Base-by-base conservation (phyloP, 2,888 invertebrate species). In the Agrochola macilenta region DNA sequence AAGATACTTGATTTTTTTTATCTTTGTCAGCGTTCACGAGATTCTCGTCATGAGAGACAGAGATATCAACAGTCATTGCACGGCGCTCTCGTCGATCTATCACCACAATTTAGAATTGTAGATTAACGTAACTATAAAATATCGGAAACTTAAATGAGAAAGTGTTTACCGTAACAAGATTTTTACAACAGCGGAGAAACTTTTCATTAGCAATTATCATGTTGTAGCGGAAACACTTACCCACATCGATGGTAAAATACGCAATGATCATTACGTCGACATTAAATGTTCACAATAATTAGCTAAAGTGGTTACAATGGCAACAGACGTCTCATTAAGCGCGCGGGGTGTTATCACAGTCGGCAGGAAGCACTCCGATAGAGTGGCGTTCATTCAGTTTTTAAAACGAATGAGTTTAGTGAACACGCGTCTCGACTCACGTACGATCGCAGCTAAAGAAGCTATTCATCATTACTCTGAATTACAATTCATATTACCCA, bases 281-380 rank as follows among this genome's bases (percentile, higher is more conserved):
- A 86, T 83, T 84, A 84, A 87, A 86, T 84, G 85, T 87, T 86
- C 84, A 84, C 80, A 88, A 89, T 89, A 89, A 89, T 87, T 87
- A 84, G 84, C 81, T 82, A 83, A 89, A 88, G 86, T 86, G 86
- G 82, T 70, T 86, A 86, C 89, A 87, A 87, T 86, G 82, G 86
- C 75, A 87, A 88, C 89, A 89, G 86, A 86, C 89, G 87, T 89
- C 90, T 91, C 90, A 90, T 92, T 91, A 92, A 88, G 83, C 83
- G 79, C 81, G 81, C 79, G 86, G 90, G 88, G 90, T 91, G 92
- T 94, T 95, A 95, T 95, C 95, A 92, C 89, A 87, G 87, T 83
- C 88, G 91, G 88, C 95, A 93, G 95, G 95, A 95, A 94, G 89
- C 90, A 74, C 79, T 85, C 80, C 89, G 93, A 93, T 94, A 94